phyloP scores from a whole-genome alignment of 2,797 vertebrate genomes.

The Pachyuromys duprasi region DNA sequence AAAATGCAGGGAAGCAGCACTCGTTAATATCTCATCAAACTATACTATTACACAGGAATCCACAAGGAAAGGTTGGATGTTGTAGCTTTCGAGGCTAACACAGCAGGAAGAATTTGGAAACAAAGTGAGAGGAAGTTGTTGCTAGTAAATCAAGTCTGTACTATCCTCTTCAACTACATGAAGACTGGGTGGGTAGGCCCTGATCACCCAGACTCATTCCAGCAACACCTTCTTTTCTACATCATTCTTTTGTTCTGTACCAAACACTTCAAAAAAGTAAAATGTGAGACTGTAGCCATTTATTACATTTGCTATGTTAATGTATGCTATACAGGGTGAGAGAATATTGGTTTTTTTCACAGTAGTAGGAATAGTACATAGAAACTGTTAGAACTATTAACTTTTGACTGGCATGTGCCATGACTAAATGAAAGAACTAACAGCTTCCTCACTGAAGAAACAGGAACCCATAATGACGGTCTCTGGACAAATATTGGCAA shows the following conservation, averaged over 20 bases:
- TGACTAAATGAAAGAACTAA: background rate
- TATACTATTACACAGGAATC: background rate
- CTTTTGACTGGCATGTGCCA: constrained; percentile 45
- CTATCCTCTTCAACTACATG: constrained; percentile 54
- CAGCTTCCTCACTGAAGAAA: background rate
- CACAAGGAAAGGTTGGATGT: constrained; percentile 25
- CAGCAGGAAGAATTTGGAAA: constrained; percentile 39
- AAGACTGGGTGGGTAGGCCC: constrained; percentile 29
- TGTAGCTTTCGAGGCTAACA: background rate
- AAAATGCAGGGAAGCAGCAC: background rate
- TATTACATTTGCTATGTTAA: constrained; percentile 42
- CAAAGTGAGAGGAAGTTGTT: constrained; percentile 21
- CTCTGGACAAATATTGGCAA: background rate
- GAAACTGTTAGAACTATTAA: constrained; percentile 55
- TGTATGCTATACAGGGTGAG: constrained; percentile 43
- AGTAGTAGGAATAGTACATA: background rate
- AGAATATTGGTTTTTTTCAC: background rate
- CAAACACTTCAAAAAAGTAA: background rate
- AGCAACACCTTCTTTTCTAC: constrained; percentile 57
- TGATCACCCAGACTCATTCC: constrained; percentile 72
- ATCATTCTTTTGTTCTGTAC: constrained; percentile 73
- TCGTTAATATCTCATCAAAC: background rate
- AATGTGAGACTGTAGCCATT: constrained; percentile 65
- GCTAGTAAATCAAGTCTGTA: constrained; percentile 50
- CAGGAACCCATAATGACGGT: background rate